Evolutionary conservation across 2,113 vertebrate genomes (phyloP).

Genomic region (Cygnus atratus): DNA sequence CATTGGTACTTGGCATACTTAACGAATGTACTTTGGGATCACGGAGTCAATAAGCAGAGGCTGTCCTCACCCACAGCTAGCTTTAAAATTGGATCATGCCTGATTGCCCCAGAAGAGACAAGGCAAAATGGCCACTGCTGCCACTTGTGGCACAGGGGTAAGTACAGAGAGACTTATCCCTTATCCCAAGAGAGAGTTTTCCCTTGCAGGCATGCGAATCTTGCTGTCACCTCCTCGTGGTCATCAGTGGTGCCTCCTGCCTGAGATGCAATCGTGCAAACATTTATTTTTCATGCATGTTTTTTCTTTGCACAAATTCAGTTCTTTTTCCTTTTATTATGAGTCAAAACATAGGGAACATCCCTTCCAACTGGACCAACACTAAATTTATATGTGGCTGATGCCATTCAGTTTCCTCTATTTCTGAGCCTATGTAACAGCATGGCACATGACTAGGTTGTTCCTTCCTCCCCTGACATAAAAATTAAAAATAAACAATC

Average conservation of each 20-base stretch:
- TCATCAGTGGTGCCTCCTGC: background rate
- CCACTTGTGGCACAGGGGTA: background rate
- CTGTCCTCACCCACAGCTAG: accelerated
- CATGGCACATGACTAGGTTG: background rate
- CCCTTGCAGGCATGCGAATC: background rate
- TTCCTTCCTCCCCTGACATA: background rate
- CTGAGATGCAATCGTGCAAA: background rate
- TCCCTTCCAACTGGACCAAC: background rate
- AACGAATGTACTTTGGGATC: background rate
- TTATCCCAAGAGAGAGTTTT: background rate
- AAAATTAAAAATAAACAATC: background rate
- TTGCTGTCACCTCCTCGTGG: background rate
- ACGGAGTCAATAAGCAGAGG: background rate
- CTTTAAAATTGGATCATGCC: background rate
- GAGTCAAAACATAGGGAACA: background rate
- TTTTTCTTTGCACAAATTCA: background rate
- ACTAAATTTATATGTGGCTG: background rate
- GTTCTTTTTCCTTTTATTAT: background rate
- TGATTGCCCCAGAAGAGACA: background rate
- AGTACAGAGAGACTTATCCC: no score
- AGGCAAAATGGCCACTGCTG: background rate
- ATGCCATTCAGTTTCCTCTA: background rate
- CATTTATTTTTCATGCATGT: background rate
- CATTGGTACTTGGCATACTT: accelerated
- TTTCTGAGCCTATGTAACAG: background rate